These are phyloP conservation scores for Pyrochroa serraticornis DNA, from an alignment of 2,888 invertebrate genomes.

Conservation along the genomic window DNA sequence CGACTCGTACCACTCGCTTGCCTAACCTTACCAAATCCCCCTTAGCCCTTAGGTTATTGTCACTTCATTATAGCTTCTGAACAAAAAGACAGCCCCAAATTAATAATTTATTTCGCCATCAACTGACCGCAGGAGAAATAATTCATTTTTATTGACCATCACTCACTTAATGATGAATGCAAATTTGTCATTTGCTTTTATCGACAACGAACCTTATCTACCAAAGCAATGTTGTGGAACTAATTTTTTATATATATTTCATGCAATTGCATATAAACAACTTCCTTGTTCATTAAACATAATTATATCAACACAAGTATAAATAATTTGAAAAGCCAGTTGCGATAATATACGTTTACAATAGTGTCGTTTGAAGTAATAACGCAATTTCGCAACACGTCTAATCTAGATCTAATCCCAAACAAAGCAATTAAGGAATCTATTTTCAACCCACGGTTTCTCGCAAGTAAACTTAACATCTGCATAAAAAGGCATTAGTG, in stretches of 20 bases:
- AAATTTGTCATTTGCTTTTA: constrained; percentile 5
- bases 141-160: too few species aligned
- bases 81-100: not conserved
- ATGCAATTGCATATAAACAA: constrained; percentile 24
- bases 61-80: constrained; percentile 7
- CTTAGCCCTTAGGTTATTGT: constrained; percentile 5
- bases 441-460: too few species aligned
- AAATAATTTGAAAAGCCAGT: too few species aligned
- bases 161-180: not conserved
- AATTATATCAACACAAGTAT: not conserved
- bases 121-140: too few species aligned
- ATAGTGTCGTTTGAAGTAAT: too few species aligned
- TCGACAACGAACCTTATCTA: constrained; percentile 6
- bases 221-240: constrained; percentile 19
- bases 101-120: too few species aligned
- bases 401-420: too few species aligned
- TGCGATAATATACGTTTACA: too few species aligned
- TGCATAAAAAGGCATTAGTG: too few species aligned
- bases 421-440: too few species aligned
- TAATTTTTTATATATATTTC: constrained; percentile 16
- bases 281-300: constrained; percentile 25
- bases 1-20: constrained; percentile 42
- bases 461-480: too few species aligned
- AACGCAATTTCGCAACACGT: too few species aligned
- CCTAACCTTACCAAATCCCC: constrained; percentile 22